Percentiles rank a stretch among this genome's conserved stretches.
Conservation (phyloP, 2,797 vertebrate genomes). For the Crax fasciolata region DNA sequence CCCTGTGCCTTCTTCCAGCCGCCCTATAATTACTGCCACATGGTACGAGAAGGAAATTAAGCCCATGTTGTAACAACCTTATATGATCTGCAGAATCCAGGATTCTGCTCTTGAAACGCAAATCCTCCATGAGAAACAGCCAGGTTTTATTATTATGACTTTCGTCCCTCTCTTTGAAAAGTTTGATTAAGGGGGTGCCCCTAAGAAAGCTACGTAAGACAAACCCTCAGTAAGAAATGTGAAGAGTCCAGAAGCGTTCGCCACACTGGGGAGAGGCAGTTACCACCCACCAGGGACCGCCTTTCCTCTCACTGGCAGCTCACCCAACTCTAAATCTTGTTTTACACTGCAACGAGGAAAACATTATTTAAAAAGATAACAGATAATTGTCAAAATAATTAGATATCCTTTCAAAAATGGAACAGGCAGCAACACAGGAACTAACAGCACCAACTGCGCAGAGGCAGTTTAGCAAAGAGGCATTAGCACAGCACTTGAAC, state of each 20-base stretch:
- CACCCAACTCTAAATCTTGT: not conserved
- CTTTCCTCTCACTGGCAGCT: not conserved
- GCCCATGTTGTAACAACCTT: not conserved
- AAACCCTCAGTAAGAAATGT: not conserved
- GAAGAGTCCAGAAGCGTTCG: not conserved
- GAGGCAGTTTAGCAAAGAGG: not conserved
- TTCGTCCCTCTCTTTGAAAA: not conserved
- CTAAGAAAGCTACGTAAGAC: not conserved
- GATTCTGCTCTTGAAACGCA: conserved; percentile 7
- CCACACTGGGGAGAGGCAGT: not conserved
- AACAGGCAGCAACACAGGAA: not conserved
- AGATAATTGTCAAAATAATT: not conserved
- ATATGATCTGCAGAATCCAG: not conserved
- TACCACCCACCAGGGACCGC: not conserved
- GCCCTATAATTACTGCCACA: not conserved
- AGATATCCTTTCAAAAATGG: not conserved
- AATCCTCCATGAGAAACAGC: not conserved
- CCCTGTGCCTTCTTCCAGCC: not conserved
- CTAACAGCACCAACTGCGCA: not conserved
- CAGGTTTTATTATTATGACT: not conserved
- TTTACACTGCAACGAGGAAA: not conserved
- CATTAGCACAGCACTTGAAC: not conserved
- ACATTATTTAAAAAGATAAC: not conserved
- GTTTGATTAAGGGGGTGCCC: not conserved
- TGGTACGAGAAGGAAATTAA: not conserved